A percentile compares a stretch with the other conserved stretches of the same genome.
phyloP scores from a whole-genome alignment of 2,113 vertebrate genomes.

The Lota lota region DNA sequence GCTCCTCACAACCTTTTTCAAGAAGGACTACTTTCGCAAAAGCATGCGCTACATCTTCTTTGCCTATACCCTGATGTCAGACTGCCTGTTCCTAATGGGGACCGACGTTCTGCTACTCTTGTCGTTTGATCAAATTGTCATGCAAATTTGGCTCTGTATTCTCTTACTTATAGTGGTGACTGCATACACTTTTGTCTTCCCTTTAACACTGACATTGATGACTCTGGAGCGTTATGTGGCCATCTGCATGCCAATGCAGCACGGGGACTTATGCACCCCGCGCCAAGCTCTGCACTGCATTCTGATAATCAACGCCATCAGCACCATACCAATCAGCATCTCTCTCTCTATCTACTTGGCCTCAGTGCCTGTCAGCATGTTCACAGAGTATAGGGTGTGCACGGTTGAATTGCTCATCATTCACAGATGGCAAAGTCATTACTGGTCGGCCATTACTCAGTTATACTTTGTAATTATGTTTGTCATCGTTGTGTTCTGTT shows the following conservation, averaged over 20 bases:
- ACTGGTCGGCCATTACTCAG: conserved; percentile 26
- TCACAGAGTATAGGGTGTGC: background rate
- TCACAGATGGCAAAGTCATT: conserved; percentile 40
- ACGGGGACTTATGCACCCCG: conserved; percentile 44
- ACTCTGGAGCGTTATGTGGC: conserved; percentile 58
- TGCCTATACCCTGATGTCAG: conserved; percentile 41
- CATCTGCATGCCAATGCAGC: conserved; percentile 53
- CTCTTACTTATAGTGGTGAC: background rate
- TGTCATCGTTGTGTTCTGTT: conserved; percentile 42
- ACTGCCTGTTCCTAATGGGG: conserved; percentile 31
- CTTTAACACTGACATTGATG: conserved; percentile 49
- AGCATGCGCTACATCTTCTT: conserved; percentile 60
- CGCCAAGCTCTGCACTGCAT: conserved; percentile 17
- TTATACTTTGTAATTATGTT: conserved; percentile 53
- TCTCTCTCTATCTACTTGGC: conserved; percentile 13
- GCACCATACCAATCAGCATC: conserved; percentile 17
- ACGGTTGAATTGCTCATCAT: conserved; percentile 14
- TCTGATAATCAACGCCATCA: conserved; percentile 42
- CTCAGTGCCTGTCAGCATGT: conserved; percentile 3
- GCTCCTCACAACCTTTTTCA: conserved; percentile 39
- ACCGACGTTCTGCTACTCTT: conserved; percentile 23
- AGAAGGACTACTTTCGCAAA: conserved; percentile 40
- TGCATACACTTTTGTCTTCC: conserved; percentile 16
- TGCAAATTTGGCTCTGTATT: conserved; percentile 31
- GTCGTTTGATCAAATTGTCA: accelerated